Conservation (phyloP, 2,113 vertebrate genomes). For the Gymnocephalus cernua region DNA sequence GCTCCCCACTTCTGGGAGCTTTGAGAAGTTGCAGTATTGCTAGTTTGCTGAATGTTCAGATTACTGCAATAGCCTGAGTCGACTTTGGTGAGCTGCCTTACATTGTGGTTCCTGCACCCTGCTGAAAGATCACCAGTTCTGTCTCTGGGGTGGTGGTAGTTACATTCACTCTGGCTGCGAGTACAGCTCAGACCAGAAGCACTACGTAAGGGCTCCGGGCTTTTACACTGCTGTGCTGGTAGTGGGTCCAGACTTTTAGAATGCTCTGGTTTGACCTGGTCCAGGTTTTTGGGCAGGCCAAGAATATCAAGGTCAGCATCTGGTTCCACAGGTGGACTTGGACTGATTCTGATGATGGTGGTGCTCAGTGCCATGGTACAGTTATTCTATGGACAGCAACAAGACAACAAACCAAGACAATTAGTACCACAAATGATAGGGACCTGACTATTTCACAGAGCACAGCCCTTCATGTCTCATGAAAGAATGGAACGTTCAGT, state of each 20-base stretch:
- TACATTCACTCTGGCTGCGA: constrained; percentile 75
- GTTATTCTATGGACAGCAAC: constrained; percentile 81
- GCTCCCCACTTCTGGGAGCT: constrained; percentile 63
- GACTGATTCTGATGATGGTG: constrained; percentile 91
- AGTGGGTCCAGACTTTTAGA: constrained; percentile 74
- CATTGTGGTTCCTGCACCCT: constrained; percentile 33
- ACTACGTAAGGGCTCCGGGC: constrained; percentile 37
- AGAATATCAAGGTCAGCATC: constrained; percentile 37
- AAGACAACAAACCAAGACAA: background rate
- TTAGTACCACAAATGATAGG: background rate
- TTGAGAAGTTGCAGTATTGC: constrained; percentile 41
- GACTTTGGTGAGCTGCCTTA: constrained; percentile 64
- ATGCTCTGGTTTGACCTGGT: constrained; percentile 53
- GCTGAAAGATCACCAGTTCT: constrained; percentile 18
- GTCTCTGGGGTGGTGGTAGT: constrained; percentile 41
- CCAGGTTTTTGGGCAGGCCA: constrained; percentile 35
- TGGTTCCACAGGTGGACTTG: constrained; percentile 82
- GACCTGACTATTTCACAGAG: background rate
- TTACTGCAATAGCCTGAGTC: constrained; percentile 85
- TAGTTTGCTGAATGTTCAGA: constrained; percentile 77
- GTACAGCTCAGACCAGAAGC: constrained; percentile 61
- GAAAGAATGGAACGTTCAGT: background rate
- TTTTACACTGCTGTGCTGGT: constrained; percentile 54
- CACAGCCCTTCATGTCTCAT: background rate
- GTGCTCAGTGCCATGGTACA: constrained; percentile 88